These are phyloP conservation scores for Oxyruncus cristatus DNA, from an alignment of 2,113 vertebrate species.

Conservation along the genomic window DNA sequence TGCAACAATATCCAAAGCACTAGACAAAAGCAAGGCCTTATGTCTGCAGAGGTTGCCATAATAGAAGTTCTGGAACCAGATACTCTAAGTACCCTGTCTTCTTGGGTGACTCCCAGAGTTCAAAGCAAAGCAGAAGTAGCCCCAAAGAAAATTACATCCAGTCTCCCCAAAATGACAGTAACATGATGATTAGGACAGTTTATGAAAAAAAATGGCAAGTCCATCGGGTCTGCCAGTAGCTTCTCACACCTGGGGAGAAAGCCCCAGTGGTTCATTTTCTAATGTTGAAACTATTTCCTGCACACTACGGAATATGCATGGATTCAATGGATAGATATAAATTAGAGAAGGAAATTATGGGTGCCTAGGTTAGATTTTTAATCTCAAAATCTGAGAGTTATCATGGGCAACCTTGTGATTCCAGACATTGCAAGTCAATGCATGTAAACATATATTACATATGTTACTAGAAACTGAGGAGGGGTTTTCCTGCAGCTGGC, in stretches of 20 bases:
- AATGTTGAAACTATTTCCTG: not conserved
- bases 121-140: not conserved
- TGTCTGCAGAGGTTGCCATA: not conserved
- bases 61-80: not conserved
- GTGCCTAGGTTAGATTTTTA: not conserved
- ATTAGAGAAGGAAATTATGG: not conserved
- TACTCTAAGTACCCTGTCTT: not conserved
- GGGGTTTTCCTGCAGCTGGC: not conserved
- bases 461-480: not conserved
- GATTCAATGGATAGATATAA: not conserved
- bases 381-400: not conserved
- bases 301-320: rapidly evolving
- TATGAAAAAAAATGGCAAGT: not conserved
- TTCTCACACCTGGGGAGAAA: not conserved
- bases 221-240: not conserved
- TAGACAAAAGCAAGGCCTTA: not conserved
- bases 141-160: not conserved
- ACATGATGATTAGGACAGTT: not conserved
- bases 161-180: not conserved
- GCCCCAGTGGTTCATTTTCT: not conserved
- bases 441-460: not conserved
- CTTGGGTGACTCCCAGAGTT: not conserved
- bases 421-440: not conserved
- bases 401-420: not conserved
- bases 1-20: not conserved